Conservation (phyloP, 1,140 invertebrate species). For the Zaprionus vittiger region DNA sequence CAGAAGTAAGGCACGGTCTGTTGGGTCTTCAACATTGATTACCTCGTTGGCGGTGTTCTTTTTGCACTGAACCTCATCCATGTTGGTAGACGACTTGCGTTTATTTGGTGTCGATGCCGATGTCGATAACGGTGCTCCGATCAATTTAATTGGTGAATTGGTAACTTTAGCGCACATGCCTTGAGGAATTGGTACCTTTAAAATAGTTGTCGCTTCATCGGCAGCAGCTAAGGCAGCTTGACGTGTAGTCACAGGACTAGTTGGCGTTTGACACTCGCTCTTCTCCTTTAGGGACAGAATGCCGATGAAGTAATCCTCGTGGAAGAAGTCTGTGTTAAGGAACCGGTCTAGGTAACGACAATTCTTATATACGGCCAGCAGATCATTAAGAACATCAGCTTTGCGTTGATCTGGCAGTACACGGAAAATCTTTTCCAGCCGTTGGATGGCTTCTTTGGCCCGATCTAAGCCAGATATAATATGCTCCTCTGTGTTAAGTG, state of each 20-base stretch:
- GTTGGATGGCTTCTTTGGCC: constrained; percentile 89
- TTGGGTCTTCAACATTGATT: constrained; percentile 24
- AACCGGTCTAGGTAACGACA: constrained; percentile 93
- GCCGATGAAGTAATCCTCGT: constrained; percentile 86
- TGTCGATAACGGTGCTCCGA: background rate
- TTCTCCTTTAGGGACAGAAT: constrained; percentile 32
- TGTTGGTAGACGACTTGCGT: constrained; percentile 62
- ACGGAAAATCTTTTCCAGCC: constrained; percentile 91
- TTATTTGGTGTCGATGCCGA: constrained; percentile 62
- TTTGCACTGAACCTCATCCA: constrained; percentile 67
- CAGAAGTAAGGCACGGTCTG: constrained; percentile 15
- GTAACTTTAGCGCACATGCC: background rate
- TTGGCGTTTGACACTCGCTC: background rate
- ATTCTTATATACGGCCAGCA: constrained; percentile 93
- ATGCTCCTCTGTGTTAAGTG: constrained; percentile 86
- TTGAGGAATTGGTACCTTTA: background rate
- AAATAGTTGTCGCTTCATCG: too few species aligned
- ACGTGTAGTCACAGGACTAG: background rate
- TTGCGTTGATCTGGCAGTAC: constrained; percentile 89
- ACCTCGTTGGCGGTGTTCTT: constrained; percentile 46
- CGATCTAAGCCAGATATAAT: constrained; percentile 90
- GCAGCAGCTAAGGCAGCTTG: background rate
- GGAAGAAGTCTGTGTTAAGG: constrained; percentile 94
- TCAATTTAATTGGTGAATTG: background rate
- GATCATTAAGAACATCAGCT: constrained; percentile 83